phyloP scores from a whole-genome alignment of 1,140 invertebrate genomes.

The Leptestheria dahalacensis region DNA sequence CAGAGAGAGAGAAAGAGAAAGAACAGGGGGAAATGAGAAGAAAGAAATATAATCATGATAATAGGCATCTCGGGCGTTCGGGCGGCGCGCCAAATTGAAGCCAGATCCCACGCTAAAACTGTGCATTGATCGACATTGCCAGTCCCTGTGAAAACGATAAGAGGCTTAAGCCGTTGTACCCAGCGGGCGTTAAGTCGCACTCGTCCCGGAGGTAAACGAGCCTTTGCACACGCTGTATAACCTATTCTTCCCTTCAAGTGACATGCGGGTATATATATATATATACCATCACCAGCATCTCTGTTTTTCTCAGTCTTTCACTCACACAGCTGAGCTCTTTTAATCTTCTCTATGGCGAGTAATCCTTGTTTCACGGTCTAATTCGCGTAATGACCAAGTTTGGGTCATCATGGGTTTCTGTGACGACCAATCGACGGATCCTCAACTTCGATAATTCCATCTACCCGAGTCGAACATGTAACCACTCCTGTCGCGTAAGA shows the following conservation, averaged over 20 bases:
- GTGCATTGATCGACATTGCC: background rate
- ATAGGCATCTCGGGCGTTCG: background rate
- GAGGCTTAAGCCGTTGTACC: background rate
- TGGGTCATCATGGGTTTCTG: too few species aligned
- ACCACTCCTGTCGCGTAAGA: too few species aligned
- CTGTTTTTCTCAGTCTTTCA: background rate
- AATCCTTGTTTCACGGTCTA: too few species aligned
- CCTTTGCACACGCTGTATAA: background rate
- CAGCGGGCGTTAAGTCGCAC: background rate
- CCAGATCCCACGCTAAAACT: background rate
- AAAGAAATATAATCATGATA: background rate
- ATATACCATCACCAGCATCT: background rate
- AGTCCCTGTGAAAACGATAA: background rate
- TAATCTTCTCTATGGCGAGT: too few species aligned
- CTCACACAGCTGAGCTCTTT: background rate
- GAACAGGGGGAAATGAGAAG: too few species aligned
- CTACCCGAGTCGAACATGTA: too few species aligned
- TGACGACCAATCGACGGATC: too few species aligned
- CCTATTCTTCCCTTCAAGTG: background rate
- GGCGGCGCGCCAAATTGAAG: background rate
- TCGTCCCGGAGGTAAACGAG: background rate
- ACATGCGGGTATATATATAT: too few species aligned
- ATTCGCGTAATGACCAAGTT: too few species aligned
- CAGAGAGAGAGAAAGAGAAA: too few species aligned
- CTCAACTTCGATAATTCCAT: too few species aligned